Conservation (phyloP, 37 sponge, comb jelly and placozoan species). For the Bolinopsis microptera region DNA sequence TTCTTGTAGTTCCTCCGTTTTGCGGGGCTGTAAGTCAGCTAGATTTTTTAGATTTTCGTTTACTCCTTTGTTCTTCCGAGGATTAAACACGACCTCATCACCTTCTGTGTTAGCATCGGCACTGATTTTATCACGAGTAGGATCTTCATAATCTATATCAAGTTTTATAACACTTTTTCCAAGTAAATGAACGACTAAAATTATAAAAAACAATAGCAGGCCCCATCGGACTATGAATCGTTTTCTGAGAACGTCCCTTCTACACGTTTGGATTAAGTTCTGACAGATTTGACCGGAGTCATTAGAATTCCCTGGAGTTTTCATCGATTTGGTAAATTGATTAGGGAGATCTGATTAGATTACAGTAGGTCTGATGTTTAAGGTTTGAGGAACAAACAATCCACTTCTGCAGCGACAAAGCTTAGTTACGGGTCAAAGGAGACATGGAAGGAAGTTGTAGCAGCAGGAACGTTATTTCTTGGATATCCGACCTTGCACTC, state of each 20-base stretch:
- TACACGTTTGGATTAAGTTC: not conserved
- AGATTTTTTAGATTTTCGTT: not conserved
- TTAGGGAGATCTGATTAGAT: no score
- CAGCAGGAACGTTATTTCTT: no score
- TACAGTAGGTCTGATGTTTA: no score
- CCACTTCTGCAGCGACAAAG: no score
- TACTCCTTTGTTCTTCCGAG: not conserved
- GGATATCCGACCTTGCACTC: no score
- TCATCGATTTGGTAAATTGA: not conserved
- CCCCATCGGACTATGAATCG: constrained; percentile 17
- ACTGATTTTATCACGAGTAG: not conserved
- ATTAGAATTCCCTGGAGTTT: not conserved
- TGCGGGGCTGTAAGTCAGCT: not conserved
- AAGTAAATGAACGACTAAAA: not conserved
- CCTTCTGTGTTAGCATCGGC: not conserved
- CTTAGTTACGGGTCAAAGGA: no score
- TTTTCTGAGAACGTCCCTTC: constrained; percentile 25
- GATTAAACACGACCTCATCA: no score
- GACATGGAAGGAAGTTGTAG: no score
- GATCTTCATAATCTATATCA: not conserved
- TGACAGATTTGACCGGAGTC: not conserved
- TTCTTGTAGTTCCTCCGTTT: not conserved
- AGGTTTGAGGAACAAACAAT: no score
- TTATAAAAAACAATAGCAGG: not conserved
- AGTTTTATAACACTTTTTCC: not conserved